phyloP scores from a whole-genome alignment of 2,113 vertebrate genomes.

The Phoxinus phoxinus region DNA sequence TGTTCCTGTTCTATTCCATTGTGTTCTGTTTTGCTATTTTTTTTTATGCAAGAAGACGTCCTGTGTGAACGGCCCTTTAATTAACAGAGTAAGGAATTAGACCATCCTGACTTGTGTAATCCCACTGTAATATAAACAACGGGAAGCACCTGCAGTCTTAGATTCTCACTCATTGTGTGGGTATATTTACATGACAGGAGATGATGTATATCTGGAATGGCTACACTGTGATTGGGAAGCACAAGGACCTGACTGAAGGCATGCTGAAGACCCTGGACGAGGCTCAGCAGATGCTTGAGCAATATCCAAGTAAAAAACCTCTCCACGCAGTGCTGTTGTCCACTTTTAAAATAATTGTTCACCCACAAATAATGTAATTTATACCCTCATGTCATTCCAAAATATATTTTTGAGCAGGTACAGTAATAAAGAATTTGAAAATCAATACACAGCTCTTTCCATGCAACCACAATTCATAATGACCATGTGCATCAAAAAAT shows the following conservation, averaged over 20 bases:
- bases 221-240: constrained; percentile 94
- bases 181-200: constrained; percentile 78
- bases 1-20: background rate
- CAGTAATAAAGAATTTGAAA: too few relatives aligned
- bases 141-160: constrained; percentile 23
- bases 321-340: background rate
- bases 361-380: background rate
- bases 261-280: constrained; percentile 89
- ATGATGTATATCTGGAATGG: constrained; percentile 99
- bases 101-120: constrained; percentile 11
- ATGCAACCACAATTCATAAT: background rate
- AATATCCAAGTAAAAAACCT: constrained; percentile 78
- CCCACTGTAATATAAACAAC: background rate
- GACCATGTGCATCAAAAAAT: background rate
- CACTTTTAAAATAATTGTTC: background rate
- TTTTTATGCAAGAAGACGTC: background rate
- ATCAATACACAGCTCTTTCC: too few relatives aligned
- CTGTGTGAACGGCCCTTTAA: background rate
- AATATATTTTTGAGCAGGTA: background rate
- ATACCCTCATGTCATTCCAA: background rate
- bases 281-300: constrained; percentile 83
- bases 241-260: constrained; percentile 88
- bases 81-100: constrained; percentile 10
- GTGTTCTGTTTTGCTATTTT: background rate
- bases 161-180: background rate